phyloP scores from a whole-genome alignment of 1,140 invertebrate genomes.

The Camponotus floridanus region DNA sequence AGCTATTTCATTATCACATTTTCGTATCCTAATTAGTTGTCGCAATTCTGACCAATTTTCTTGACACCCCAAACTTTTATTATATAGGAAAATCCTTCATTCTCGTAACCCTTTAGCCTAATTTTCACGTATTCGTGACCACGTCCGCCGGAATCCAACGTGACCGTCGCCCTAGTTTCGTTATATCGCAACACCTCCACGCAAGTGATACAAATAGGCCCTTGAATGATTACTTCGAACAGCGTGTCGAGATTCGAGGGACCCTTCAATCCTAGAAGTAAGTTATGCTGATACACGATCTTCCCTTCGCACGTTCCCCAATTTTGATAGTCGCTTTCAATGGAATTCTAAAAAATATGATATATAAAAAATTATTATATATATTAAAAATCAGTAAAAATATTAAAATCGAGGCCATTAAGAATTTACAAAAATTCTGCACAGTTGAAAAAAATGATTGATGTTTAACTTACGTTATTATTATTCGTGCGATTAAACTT shows the following conservation, averaged over 20 bases:
- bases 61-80: slow-evolving; percentile 72
- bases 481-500: background rate
- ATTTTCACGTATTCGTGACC: slow-evolving; percentile 59
- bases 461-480: background rate
- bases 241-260: slow-evolving; percentile 34
- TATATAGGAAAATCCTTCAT: slow-evolving; percentile 66
- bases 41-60: slow-evolving; percentile 34
- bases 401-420: background rate
- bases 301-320: slow-evolving; percentile 61
- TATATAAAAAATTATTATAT: background rate
- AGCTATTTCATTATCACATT: background rate
- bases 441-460: background rate
- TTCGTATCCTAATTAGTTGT: slow-evolving; percentile 4
- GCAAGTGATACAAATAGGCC: slow-evolving; percentile 69
- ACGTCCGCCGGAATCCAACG: slow-evolving; percentile 59
- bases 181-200: slow-evolving; percentile 63
- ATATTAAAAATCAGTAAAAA: background rate
- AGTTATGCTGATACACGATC: slow-evolving; percentile 76
- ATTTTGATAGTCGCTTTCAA: background rate
- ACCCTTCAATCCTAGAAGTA: slow-evolving; percentile 64
- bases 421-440: background rate
- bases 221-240: slow-evolving; percentile 66
- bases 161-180: slow-evolving; percentile 32
- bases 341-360: slow-evolving; percentile 4
- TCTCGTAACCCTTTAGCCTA: slow-evolving; percentile 42